Evolutionary conservation across 1,140 invertebrate genomes (phyloP).

Genomic region (Lepidostoma basale): DNA sequence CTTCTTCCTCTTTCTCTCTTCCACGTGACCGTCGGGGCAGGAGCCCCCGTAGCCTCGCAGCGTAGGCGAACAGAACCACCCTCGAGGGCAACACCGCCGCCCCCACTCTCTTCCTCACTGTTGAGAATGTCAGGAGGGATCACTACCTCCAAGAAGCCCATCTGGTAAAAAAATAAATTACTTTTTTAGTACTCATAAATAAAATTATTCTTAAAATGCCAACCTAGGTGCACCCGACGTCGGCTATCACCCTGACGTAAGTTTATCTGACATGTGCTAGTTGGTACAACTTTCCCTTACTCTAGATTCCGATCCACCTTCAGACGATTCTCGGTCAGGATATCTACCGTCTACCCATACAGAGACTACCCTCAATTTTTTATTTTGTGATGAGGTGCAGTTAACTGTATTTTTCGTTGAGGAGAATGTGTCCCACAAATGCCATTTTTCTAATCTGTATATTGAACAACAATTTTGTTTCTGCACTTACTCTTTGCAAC

Average conservation of each 20-base stretch:
- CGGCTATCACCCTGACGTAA: too few species aligned
- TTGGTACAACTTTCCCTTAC: neutral
- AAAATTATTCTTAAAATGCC: neutral
- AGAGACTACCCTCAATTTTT: too few species aligned
- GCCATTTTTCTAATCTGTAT: too few species aligned
- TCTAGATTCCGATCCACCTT: too few species aligned
- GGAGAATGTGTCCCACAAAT: too few species aligned
- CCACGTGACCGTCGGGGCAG: conserved; percentile 78
- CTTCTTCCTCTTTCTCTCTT: conserved; percentile 75
- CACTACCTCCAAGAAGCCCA: conserved; percentile 80
- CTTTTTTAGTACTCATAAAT: conserved; percentile 31
- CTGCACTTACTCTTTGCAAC: too few species aligned
- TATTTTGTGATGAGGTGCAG: too few species aligned
- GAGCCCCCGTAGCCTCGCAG: conserved; percentile 82
- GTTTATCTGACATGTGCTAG: neutral
- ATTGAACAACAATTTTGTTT: too few species aligned
- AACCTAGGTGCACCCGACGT: too few species aligned
- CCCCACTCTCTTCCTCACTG: conserved; percentile 63
- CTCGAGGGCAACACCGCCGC: conserved; percentile 66
- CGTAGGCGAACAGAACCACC: conserved; percentile 77
- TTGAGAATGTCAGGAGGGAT: conserved; percentile 84
- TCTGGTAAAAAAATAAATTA: conserved; percentile 62
- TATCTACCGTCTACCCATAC: too few species aligned
- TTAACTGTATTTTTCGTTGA: too few species aligned
- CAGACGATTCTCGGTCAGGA: too few species aligned